Percentiles rank a stretch among this genome's conserved stretches.
These are phyloP conservation scores for Canis aureus DNA, from an alignment of 2,113 vertebrate genomes.

Conservation along the genomic window DNA sequence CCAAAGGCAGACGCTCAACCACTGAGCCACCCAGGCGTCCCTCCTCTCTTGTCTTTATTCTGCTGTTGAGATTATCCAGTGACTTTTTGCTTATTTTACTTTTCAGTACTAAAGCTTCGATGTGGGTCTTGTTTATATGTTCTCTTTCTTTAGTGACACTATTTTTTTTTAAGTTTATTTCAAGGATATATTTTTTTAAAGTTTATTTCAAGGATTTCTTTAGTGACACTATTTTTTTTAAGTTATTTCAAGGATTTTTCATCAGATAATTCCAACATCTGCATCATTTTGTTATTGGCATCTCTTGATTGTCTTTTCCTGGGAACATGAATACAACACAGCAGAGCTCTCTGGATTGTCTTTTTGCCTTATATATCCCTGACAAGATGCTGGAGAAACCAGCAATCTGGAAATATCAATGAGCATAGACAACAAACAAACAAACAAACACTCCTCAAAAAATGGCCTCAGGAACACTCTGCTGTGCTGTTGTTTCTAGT, in stretches of 20 bases:
- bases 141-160: neutral
- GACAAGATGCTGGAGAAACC: neutral
- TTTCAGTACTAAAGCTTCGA: neutral
- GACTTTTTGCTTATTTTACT: neutral
- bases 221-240: neutral
- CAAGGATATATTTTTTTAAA: neutral
- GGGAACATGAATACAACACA: neutral
- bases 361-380: neutral
- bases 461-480: neutral
- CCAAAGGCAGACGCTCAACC: no score
- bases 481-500: neutral
- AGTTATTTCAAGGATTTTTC: neutral
- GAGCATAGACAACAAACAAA: neutral
- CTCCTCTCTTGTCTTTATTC: neutral
- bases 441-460: neutral
- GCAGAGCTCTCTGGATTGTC: neutral
- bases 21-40: no score
- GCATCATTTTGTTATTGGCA: neutral
- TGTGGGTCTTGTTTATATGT: neutral
- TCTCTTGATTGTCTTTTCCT: slow-evolving; percentile 19
- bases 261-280: neutral
- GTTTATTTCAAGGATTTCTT: slow-evolving; percentile 32
- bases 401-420: neutral
- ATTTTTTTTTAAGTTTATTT: neutral
- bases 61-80: neutral